Evolutionary conservation across 2,113 vertebrate species (phyloP).

Genomic region (Microcebus ravelobensis): DNA sequence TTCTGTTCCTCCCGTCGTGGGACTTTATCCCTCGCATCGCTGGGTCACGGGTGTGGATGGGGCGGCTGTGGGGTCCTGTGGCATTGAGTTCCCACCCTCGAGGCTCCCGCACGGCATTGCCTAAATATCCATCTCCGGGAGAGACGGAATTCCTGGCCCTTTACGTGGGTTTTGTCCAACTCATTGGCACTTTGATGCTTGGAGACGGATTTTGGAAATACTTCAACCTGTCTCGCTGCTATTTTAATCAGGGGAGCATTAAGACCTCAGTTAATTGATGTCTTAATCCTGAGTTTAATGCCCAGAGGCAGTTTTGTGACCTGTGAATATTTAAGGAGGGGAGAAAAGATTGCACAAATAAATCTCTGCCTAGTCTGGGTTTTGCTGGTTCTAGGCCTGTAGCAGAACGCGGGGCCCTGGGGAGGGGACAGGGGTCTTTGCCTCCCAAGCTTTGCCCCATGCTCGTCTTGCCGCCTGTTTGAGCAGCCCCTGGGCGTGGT

Average conservation of each 20-base stretch:
- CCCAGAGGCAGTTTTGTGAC: conserved; percentile 65
- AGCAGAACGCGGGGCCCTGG: background rate
- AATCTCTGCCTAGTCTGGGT: background rate
- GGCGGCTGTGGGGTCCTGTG: background rate
- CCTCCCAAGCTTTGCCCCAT: accelerated
- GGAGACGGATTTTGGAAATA: conserved; percentile 47
- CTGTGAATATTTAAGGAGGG: conserved; percentile 58
- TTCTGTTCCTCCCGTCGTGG: background rate
- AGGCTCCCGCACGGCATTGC: background rate
- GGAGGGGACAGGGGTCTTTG: background rate
- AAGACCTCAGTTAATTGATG: conserved; percentile 66
- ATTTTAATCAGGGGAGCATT: conserved; percentile 59
- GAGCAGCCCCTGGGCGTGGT: background rate
- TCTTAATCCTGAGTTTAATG: conserved; percentile 60
- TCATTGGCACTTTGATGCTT: background rate
- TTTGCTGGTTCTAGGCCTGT: background rate
- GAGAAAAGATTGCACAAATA: conserved; percentile 19
- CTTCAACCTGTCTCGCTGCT: conserved; percentile 39
- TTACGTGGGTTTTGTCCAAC: conserved; percentile 4
- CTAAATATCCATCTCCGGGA: background rate
- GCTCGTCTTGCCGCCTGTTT: accelerated
- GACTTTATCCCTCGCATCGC: background rate
- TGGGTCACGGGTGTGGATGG: background rate
- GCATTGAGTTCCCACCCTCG: background rate
- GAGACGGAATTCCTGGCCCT: background rate